Base-by-base conservation (phyloP, 1,140 invertebrate genomes). In the Patella vulgata region DNA sequence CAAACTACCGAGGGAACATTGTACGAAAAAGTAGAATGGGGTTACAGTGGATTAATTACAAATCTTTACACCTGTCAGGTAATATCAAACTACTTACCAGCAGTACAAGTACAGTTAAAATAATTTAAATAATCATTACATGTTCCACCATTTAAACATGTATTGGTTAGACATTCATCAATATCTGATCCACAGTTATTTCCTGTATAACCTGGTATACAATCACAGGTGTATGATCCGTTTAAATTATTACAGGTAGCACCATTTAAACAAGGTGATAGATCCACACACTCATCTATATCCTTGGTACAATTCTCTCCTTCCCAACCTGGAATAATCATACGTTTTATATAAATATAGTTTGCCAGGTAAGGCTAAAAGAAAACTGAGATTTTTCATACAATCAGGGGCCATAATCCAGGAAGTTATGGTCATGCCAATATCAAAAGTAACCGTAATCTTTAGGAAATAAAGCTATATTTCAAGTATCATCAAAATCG, bases 121-220 rank as follows among this genome's bases (percentile, higher is more conserved):
- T 31, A 50, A n/a, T 43, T 28, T 33, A 52, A 42, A 86, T 74
- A 28, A 48, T 97, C 94, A 47, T 93, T 89, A 77, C 95, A 98
- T 0, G 42, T 67, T 6, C 93, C 94, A 0, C 92, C 92, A 78
- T 97, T 95, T 57, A 91, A 87, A 80, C 95, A 98, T 0, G 93
- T 94, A 80, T 92, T 91, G 36, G 91, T 93, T 62, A 92, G 90
- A 83, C 95, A 98, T 82, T 97, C 95, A 81, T 98, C 92, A 77
- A 97, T 93, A 83, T 77, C 96, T 91, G 0, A 90, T 19, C 73
- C 66, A 82, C 95, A 97, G 73, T 92, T 91, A 27, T 87, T 85
- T 6, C 94, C 94, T 40, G 77, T 74, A 63, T 75, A 85, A 0
- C 75, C 78, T 25, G 57, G 36, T 0, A 58, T 46, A 52, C 77